A percentile compares a stretch with the other conserved stretches of the same genome.
phyloP scores from a whole-genome alignment of 2,888 invertebrate genomes.

The Drosophila mimica region DNA sequence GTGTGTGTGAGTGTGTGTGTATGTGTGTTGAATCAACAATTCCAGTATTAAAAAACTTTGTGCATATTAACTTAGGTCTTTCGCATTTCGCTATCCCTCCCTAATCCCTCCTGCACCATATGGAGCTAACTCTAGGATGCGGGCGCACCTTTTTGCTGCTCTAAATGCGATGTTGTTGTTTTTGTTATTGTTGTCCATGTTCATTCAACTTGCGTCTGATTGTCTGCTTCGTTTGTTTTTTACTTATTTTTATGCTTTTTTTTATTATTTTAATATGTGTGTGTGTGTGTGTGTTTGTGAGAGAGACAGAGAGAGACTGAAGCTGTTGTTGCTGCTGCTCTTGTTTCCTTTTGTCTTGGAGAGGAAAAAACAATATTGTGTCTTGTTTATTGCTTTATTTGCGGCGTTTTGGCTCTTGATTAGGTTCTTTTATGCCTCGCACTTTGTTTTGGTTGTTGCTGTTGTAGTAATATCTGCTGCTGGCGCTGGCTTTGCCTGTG shows the following conservation, averaged over 20 bases:
- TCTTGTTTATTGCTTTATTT: conserved; percentile 79
- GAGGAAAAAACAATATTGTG: conserved; percentile 63
- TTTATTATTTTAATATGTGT: conserved; percentile 27
- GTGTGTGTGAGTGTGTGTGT: background rate
- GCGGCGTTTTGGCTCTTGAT: conserved; percentile 78
- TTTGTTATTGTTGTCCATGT: conserved; percentile 42
- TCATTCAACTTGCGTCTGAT: conserved; percentile 70
- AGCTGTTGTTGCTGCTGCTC: conserved; percentile 54
- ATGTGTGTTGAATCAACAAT: background rate
- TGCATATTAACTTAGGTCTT: conserved; percentile 3
- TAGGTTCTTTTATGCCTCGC: conserved; percentile 77
- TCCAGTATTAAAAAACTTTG: conserved; percentile 1
- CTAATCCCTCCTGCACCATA: conserved; percentile 1
- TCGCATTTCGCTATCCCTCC: conserved; percentile 1
- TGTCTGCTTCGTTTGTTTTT: conserved; percentile 43
- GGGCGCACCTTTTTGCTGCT: conserved; percentile 30
- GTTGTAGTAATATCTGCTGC: conserved; percentile 33
- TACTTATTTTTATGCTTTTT: conserved; percentile 25
- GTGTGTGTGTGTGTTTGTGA: conserved; percentile 5
- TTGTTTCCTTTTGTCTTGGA: conserved; percentile 65
- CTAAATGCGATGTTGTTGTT: conserved; percentile 22
- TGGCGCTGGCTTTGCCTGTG: conserved; percentile 34
- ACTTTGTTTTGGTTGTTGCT: conserved; percentile 53
- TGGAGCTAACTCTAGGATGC: conserved; percentile 34
- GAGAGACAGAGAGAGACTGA: conserved; percentile 17